Evolutionary conservation across 2,113 vertebrate genomes (phyloP).

Genomic region (Helogale parvula): DNA sequence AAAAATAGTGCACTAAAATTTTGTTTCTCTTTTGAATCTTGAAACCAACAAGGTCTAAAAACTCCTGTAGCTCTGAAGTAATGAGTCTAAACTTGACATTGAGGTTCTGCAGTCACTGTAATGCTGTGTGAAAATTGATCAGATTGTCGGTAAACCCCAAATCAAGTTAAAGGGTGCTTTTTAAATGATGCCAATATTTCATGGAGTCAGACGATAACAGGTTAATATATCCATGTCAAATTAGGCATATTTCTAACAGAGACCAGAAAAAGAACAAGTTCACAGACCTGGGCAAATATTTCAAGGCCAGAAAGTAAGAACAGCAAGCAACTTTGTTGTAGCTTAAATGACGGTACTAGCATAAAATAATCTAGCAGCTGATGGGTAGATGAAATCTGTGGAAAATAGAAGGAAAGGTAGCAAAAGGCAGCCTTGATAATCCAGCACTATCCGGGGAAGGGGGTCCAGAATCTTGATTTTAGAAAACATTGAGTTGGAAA

Average conservation of each 20-base stretch:
- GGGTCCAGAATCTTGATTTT: not conserved
- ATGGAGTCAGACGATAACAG: not conserved
- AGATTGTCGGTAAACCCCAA: not conserved
- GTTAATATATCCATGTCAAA: not conserved
- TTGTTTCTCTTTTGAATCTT: not conserved
- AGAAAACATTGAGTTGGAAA: not conserved
- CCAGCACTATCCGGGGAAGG: not conserved
- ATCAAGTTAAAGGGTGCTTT: not conserved
- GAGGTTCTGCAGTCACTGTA: not conserved
- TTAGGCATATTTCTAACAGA: not conserved
- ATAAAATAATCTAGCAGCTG: not conserved
- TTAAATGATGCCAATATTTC: not conserved
- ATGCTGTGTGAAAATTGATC: not conserved
- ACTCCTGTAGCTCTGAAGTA: not conserved
- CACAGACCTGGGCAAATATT: not conserved
- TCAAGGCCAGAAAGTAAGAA: not conserved
- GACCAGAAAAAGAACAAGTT: not conserved
- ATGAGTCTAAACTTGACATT: not conserved
- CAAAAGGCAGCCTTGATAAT: not conserved
- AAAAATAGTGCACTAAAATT: slow-evolving; percentile 42
- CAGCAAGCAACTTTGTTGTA: not conserved
- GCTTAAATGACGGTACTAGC: not conserved
- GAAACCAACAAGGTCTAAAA: not conserved
- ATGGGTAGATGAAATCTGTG: not conserved
- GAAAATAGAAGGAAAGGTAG: not conserved